phyloP scores from a whole-genome alignment of 2,797 vertebrate species.

The Pitangus sulphuratus region DNA sequence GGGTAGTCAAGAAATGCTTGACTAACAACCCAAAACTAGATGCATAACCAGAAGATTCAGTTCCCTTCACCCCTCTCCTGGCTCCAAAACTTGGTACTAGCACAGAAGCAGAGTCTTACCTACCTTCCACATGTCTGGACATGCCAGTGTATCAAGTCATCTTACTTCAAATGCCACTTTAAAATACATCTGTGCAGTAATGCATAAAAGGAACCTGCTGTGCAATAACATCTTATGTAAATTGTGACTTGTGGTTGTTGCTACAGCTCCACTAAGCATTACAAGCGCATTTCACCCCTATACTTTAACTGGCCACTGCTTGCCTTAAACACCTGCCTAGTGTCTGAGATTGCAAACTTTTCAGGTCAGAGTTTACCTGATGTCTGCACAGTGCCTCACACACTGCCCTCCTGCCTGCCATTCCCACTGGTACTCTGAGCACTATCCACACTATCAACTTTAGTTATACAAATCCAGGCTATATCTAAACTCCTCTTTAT shows the following conservation, averaged over 20 bases:
- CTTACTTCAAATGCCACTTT: constrained; percentile 29
- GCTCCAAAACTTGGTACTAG: neutral
- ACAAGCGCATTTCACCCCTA: constrained; percentile 9
- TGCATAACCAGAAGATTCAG: neutral
- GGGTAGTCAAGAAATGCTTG: constrained; percentile 43
- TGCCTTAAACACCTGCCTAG: constrained; percentile 15
- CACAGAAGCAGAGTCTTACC: neutral
- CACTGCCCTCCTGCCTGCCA: fast-evolving
- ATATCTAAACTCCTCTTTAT: neutral
- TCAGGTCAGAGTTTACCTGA: constrained; percentile 35
- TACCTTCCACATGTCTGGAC: constrained; percentile 30
- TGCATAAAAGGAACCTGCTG: constrained; percentile 35
- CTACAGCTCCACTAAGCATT: constrained; percentile 35
- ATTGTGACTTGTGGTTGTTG: constrained; percentile 53
- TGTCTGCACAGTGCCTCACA: neutral
- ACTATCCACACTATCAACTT: neutral
- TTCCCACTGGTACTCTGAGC: neutral
- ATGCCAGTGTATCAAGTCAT: neutral
- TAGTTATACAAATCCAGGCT: neutral
- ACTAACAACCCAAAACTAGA: constrained; percentile 31
- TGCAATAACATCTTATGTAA: constrained; percentile 54
- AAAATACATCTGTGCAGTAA: constrained; percentile 37
- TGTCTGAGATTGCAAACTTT: constrained; percentile 11
- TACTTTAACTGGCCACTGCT: constrained; percentile 18
- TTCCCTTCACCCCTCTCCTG: neutral